Evolutionary conservation across 2,113 vertebrate genomes (phyloP).

Genomic region (Sitta europaea): DNA sequence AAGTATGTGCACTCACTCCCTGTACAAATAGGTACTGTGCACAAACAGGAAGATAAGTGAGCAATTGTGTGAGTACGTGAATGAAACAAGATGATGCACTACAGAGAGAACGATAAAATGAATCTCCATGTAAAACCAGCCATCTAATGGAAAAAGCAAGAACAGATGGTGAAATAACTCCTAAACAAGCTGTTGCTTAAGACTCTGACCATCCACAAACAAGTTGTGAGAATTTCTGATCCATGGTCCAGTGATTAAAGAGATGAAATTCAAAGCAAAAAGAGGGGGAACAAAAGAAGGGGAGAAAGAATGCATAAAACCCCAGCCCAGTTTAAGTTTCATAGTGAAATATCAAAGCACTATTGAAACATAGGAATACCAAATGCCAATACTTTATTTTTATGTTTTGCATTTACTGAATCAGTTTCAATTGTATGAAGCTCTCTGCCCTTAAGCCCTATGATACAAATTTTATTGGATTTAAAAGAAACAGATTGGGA

Average conservation of each 20-base stretch:
- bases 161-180: slow-evolving; percentile 67
- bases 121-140: slow-evolving; percentile 14
- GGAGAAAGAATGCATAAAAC: slow-evolving; percentile 73
- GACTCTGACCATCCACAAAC: slow-evolving; percentile 52
- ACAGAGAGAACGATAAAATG: neutral
- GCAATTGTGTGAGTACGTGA: neutral
- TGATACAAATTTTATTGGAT: slow-evolving; percentile 63
- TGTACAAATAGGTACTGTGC: neutral
- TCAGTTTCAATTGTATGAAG: slow-evolving; percentile 65
- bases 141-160: slow-evolving; percentile 55
- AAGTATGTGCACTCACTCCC: neutral
- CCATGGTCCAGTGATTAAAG: slow-evolving; percentile 76
- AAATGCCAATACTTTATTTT: slow-evolving; percentile 71
- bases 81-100: slow-evolving; percentile 17
- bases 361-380: slow-evolving; percentile 76
- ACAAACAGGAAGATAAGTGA: neutral
- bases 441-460: slow-evolving; percentile 50
- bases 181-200: slow-evolving; percentile 51
- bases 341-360: slow-evolving; percentile 78
- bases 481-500: slow-evolving; percentile 76
- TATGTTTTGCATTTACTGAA: slow-evolving; percentile 74
- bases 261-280: slow-evolving; percentile 70
- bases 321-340: slow-evolving; percentile 74
- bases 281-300: slow-evolving; percentile 62
- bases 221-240: slow-evolving; percentile 65